A percentile compares a stretch with the other conserved stretches of the same genome.
phyloP scores from a whole-genome alignment of 2,113 vertebrate genomes.

The Lota lota region DNA sequence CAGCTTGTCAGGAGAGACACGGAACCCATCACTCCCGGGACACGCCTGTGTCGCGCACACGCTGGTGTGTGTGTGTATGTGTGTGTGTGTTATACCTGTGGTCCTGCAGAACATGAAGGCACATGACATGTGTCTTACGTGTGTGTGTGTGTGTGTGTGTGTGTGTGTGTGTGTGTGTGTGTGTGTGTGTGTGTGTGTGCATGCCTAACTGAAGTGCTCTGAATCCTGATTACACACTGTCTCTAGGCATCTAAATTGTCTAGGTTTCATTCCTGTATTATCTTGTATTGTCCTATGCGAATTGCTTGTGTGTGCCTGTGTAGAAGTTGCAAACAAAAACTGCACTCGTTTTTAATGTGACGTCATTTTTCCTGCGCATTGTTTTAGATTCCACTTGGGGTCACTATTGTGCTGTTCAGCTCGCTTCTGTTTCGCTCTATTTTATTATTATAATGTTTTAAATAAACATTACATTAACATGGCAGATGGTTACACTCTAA shows the following conservation, averaged over 20 bases:
- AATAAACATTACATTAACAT: no score
- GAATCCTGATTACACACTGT: no score
- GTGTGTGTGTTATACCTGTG: conserved; percentile 37
- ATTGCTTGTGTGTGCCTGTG: not conserved
- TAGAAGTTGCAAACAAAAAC: not conserved
- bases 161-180: conserved; percentile 3
- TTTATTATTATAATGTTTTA: not conserved
- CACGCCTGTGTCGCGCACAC: conserved; percentile 11
- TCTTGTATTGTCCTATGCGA: not conserved
- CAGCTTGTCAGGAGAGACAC: conserved; percentile 42
- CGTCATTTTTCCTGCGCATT: conserved; percentile 47
- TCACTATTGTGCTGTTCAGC: conserved; percentile 59
- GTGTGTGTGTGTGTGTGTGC: not conserved
- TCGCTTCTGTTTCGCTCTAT: conserved; percentile 7
- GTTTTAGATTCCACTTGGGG: conserved; percentile 58
- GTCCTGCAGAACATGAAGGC: conserved; percentile 4
- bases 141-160: conserved; percentile 3
- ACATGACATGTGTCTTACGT: not conserved
- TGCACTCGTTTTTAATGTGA: conserved; percentile 30
- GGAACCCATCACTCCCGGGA: conserved; percentile 50
- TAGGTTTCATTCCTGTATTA: not conserved
- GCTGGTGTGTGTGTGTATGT: not conserved
- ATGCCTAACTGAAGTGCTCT: not conserved
- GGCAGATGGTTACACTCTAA: no score
- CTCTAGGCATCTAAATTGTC: no score